A percentile compares a stretch with the other conserved stretches of the same genome.
phyloP scores from a whole-genome alignment of 1,140 invertebrate species.

The Conus ventricosus region DNA sequence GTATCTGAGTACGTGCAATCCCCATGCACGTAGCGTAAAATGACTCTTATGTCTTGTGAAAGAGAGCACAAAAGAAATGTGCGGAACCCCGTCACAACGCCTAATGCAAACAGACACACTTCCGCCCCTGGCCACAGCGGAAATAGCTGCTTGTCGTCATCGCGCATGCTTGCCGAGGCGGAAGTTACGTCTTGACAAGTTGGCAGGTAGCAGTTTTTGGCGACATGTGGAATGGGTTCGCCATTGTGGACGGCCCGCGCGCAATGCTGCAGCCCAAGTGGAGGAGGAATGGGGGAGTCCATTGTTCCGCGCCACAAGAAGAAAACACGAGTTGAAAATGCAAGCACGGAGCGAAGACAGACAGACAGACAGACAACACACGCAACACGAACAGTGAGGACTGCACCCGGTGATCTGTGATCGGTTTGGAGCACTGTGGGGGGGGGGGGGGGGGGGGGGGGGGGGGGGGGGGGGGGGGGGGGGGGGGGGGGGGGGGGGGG shows the following conservation, averaged over 20 bases:
- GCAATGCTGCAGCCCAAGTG: neutral
- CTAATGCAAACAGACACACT: constrained; percentile 26
- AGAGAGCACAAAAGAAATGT: neutral
- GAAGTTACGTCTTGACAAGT: constrained; percentile 19
- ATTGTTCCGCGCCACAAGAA: neutral
- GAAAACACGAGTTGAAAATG: neutral
- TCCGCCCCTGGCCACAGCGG: constrained; percentile 11
- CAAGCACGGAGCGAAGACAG: neutral
- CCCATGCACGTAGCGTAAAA: neutral
- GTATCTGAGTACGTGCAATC: neutral
- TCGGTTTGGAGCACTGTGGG: too few species aligned
- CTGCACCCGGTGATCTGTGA: neutral
- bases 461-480: too few species aligned
- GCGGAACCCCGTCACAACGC: neutral
- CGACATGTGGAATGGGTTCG: constrained; percentile 3
- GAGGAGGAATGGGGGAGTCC: neutral
- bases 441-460: too few species aligned
- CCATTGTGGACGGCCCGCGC: neutral
- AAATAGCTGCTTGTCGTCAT: constrained; percentile 22
- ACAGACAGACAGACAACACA: neutral
- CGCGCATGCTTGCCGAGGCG: constrained; percentile 19
- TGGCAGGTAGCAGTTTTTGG: constrained; percentile 17
- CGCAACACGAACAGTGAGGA: neutral
- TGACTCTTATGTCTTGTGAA: neutral
- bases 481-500: too few species aligned